Percentiles rank a stretch among this genome's conserved stretches.
Conservation (phyloP, 2,888 invertebrate species). For the Sericinus montela region DNA sequence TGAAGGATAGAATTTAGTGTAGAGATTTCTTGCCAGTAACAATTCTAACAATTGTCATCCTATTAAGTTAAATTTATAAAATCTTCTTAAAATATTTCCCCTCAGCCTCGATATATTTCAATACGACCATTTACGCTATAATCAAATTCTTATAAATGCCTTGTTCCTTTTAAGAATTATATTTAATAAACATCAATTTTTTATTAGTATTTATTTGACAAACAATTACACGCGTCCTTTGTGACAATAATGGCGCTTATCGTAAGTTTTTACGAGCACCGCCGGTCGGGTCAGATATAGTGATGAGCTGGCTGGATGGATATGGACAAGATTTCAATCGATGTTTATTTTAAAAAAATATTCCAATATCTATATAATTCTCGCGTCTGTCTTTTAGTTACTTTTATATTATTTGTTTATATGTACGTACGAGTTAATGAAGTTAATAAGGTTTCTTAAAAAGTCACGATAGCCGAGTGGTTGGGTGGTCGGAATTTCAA, state of each 20-base stretch:
- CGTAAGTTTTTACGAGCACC: conserved; percentile 67
- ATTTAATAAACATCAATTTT: conserved; percentile 75
- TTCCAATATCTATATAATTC: no score
- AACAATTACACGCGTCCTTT: conserved; percentile 77
- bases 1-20: no score
- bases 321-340: conserved; percentile 27
- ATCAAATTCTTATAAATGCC: conserved; percentile 24
- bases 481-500: no score
- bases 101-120: conserved; percentile 5
- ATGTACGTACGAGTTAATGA: no score
- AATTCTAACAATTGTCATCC: no score
- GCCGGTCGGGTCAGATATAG: conserved; percentile 34
- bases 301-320: no score
- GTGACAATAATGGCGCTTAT: conserved; percentile 75
- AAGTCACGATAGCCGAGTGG: no score
- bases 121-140: conserved; percentile 40
- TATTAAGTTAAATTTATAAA: no score
- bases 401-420: no score
- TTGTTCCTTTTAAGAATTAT: conserved; percentile 60
- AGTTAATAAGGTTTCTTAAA: no score
- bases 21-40: no score
- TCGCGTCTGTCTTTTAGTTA: no score
- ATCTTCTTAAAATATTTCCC: background rate
- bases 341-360: conserved; percentile 5
- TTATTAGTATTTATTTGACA: conserved; percentile 79